Evolutionary conservation across 2,888 invertebrate genomes (phyloP).

Genomic region (Pristionchus fissidentatus): DNA sequence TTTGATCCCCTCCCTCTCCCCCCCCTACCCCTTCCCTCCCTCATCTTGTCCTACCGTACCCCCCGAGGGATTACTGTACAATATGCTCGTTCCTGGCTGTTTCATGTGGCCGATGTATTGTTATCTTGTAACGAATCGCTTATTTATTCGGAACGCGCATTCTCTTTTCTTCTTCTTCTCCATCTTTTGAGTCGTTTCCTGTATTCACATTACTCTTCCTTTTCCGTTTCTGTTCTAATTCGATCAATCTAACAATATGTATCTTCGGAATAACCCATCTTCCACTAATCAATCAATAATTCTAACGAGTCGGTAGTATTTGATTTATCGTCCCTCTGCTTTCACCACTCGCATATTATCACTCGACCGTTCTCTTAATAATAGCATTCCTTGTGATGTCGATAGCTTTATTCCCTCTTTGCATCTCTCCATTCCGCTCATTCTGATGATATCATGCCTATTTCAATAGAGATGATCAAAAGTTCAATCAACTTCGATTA

Average conservation of each 20-base stretch:
- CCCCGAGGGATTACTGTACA: background rate
- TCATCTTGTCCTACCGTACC: background rate
- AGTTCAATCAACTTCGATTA: background rate
- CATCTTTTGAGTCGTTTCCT: background rate
- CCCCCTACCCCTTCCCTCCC: background rate
- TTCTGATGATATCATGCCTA: conserved; percentile 23
- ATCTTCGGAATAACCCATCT: background rate
- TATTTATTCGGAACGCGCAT: background rate
- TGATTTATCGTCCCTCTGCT: conserved; percentile 1
- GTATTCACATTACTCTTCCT: background rate
- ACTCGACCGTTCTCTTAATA: conserved; percentile 20
- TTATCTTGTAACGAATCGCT: conserved; percentile 1
- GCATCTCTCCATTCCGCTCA: conserved; percentile 17
- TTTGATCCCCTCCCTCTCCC: no score
- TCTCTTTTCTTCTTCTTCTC: background rate
- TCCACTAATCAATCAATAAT: conserved; percentile 24
- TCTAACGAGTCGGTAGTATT: conserved; percentile 27
- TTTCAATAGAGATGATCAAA: conserved; percentile 22
- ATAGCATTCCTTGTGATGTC: conserved; percentile 18
- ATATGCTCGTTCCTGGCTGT: conserved; percentile 22
- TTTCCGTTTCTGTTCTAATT: conserved; percentile 11
- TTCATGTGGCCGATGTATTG: conserved; percentile 40
- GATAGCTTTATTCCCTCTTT: conserved; percentile 19
- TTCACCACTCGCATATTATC: conserved; percentile 7
- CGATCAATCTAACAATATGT: conserved; percentile 26